phyloP scores from a whole-genome alignment of 2,113 vertebrate genomes.

The Polyodon spathula region DNA sequence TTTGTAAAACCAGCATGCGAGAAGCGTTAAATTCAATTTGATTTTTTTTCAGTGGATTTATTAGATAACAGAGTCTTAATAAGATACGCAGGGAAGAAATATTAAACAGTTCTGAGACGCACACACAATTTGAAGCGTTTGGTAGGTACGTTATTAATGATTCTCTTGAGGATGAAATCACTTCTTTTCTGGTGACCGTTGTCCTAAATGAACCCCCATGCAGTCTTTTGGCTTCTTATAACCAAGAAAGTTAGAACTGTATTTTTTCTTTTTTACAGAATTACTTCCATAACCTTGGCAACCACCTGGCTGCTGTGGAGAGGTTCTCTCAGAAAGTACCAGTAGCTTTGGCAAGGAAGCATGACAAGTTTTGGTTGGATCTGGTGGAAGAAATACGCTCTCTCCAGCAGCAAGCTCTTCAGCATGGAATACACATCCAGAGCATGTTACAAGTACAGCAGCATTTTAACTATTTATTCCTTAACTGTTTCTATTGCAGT shows the following conservation, averaged over 20 bases:
- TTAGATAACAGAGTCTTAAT: too few species aligned
- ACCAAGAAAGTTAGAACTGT: too few species aligned
- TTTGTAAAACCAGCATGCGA: too few species aligned
- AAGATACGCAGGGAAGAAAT: too few species aligned
- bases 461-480: neutral
- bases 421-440: conserved; percentile 49
- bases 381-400: conserved; percentile 44
- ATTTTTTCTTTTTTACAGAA: conserved; percentile 41
- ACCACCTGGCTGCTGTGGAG: conserved; percentile 47
- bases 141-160: too few species aligned
- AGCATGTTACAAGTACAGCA: conserved; percentile 63
- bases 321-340: conserved; percentile 43
- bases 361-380: conserved; percentile 38
- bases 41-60: too few species aligned
- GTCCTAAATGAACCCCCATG: too few species aligned
- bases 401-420: conserved; percentile 49
- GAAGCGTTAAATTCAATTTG: too few species aligned
- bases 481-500: too few species aligned
- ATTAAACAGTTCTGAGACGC: too few species aligned
- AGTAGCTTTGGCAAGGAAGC: conserved; percentile 40
- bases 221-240: neutral
- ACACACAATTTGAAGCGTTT: neutral
- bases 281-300: conserved; percentile 63
- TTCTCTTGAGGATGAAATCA: too few species aligned
- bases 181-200: too few species aligned